A percentile compares a stretch with the other conserved stretches of the same genome.
Conservation (phyloP, 2,888 invertebrate genomes). For the Leptogaster cylindrica region DNA sequence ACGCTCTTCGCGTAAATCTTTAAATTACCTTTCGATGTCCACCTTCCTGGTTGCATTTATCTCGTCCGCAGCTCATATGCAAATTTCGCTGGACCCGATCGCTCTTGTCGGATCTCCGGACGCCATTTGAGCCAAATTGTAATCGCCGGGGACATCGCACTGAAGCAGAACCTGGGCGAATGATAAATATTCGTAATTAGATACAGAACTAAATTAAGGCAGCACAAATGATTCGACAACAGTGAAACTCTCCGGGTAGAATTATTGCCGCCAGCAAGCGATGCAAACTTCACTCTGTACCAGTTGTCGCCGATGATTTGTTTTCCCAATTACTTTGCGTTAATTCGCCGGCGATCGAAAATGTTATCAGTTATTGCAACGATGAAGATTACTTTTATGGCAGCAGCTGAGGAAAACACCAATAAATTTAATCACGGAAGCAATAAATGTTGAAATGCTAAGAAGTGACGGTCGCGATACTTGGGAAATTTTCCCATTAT, state of each 20-base stretch:
- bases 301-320: conserved; percentile 39
- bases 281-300: conserved; percentile 10
- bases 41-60: background rate
- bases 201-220: conserved; percentile 17
- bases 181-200: conserved; percentile 35
- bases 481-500: too few species aligned
- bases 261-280: background rate
- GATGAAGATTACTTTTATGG: conserved; percentile 41
- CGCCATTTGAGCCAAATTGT: background rate
- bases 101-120: conserved; percentile 1
- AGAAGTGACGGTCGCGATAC: too few species aligned
- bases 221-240: too few species aligned
- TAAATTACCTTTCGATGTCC: conserved; percentile 1
- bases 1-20: background rate
- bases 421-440: conserved; percentile 37
- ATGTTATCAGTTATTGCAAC: conserved; percentile 37
- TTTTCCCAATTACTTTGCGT: conserved; percentile 31
- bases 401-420: conserved; percentile 21
- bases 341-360: conserved; percentile 34
- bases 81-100: conserved; percentile 8
- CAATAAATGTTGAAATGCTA: too few species aligned
- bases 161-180: too few species aligned
- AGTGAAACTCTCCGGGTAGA: too few species aligned
- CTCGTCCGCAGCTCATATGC: conserved; percentile 12
- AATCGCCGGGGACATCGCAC: too few species aligned